Evolutionary conservation across 1,140 invertebrate genomes (phyloP).

Genomic region (Probaryconus sp.): DNA sequence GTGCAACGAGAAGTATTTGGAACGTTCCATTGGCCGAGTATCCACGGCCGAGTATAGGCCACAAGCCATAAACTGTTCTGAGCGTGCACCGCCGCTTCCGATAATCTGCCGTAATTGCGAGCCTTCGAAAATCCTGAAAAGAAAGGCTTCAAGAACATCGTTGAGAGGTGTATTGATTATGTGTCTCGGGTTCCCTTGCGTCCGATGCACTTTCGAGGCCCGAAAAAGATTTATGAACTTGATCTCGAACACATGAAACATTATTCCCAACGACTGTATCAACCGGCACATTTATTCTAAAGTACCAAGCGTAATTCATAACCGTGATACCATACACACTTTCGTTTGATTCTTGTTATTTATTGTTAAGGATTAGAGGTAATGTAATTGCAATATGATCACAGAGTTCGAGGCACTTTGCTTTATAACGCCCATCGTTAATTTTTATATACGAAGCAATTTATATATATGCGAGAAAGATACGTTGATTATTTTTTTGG

Average conservation of each 20-base stretch:
- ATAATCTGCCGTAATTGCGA: slow-evolving; percentile 62
- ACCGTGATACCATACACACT: no score
- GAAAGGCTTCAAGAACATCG: slow-evolving; percentile 50
- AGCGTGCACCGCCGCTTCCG: slow-evolving; percentile 63
- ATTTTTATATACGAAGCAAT: no score
- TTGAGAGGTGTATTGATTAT: slow-evolving; percentile 52
- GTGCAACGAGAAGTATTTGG: slow-evolving; percentile 75
- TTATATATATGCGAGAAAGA: no score
- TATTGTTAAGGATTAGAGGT: no score
- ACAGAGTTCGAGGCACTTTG: no score
- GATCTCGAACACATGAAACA: slow-evolving; percentile 41
- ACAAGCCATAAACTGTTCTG: slow-evolving; percentile 71
- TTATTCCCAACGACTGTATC: slow-evolving; percentile 38
- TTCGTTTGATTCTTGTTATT: slow-evolving; percentile 32
- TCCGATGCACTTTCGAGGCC: slow-evolving; percentile 38
- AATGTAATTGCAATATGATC: no score
- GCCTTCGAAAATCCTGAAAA: slow-evolving; percentile 51
- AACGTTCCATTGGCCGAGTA: slow-evolving; percentile 77
- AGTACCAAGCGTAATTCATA: slow-evolving; percentile 19
- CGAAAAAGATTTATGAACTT: slow-evolving; percentile 54
- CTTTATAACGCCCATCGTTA: no score
- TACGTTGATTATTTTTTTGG: no score
- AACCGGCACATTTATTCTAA: slow-evolving; percentile 15
- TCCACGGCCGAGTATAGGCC: slow-evolving; percentile 68
- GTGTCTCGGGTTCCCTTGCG: slow-evolving; percentile 44